These are phyloP conservation scores for Drosophila erecta DNA, from an alignment of 1,140 invertebrate species.

Conservation along the genomic window DNA sequence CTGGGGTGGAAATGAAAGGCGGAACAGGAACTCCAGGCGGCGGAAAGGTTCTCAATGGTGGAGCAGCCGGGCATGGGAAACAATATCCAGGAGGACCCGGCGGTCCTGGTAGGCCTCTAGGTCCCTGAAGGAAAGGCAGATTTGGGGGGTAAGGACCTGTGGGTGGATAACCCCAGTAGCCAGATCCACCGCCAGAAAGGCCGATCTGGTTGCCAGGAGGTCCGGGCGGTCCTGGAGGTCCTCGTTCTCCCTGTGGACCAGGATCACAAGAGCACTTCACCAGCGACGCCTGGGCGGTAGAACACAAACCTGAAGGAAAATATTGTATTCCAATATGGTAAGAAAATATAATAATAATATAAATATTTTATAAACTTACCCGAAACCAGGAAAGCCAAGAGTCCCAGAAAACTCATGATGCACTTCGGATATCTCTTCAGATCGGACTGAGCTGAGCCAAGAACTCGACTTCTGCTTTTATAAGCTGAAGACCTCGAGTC, in stretches of 20 bases:
- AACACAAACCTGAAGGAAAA: slow-evolving; percentile 33
- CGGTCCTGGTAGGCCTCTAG: slow-evolving; percentile 47
- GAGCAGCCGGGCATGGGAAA: slow-evolving; percentile 37
- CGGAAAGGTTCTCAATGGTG: slow-evolving; percentile 2
- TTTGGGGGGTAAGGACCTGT: slow-evolving; percentile 31
- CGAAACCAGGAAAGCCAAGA: slow-evolving; percentile 29
- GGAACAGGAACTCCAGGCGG: slow-evolving; percentile 22
- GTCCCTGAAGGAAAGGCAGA: slow-evolving; percentile 38
- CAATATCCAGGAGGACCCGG: slow-evolving; percentile 55
- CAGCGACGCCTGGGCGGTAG: slow-evolving; percentile 34
- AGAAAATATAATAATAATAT: too few species aligned
- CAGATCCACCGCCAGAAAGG: not conserved
- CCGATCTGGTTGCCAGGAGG: slow-evolving; percentile 17
- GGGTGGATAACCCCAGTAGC: slow-evolving; percentile 38
- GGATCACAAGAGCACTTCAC: slow-evolving; percentile 68
- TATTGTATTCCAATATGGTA: not conserved
- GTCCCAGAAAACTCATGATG: slow-evolving; percentile 36
- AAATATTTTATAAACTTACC: slow-evolving; percentile 33
- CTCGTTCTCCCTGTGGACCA: slow-evolving; percentile 46
- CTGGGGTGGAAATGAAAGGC: slow-evolving; percentile 33
- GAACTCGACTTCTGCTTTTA: slow-evolving; percentile 26
- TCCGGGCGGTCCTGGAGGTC: slow-evolving; percentile 60
- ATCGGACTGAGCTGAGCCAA: slow-evolving; percentile 36
- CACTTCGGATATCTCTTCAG: slow-evolving; percentile 9
- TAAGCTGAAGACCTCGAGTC: slow-evolving; percentile 19